Evolutionary conservation across 2,888 invertebrate species (phyloP).

Genomic region (Oithona nana): DNA sequence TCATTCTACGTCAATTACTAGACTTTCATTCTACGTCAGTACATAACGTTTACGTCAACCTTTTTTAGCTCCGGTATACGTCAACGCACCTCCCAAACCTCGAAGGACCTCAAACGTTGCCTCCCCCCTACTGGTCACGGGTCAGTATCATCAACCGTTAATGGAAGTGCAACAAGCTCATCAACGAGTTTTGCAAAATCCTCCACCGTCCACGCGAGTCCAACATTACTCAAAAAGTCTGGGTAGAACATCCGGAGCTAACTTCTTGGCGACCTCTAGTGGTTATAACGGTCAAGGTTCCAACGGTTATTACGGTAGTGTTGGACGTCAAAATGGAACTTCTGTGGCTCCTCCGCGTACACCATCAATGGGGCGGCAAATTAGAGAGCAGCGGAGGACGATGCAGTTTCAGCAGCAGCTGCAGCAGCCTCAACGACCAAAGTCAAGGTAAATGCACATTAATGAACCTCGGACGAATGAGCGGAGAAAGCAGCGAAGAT

Average conservation of each 20-base stretch:
- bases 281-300: too few relatives aligned
- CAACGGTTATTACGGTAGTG: neutral
- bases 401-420: neutral
- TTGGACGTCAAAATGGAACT: neutral
- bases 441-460: neutral
- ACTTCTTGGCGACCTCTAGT: neutral
- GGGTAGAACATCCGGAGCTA: neutral
- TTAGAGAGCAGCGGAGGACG: neutral
- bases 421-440: neutral
- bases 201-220: neutral
- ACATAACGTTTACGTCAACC: too few relatives aligned
- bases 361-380: neutral
- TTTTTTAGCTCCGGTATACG: constrained; percentile 41
- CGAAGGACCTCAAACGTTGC: constrained; percentile 48
- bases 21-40: too few relatives aligned
- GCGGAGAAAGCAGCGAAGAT: too few relatives aligned
- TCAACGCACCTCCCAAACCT: constrained; percentile 74
- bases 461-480: too few relatives aligned
- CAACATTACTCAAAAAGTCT: neutral
- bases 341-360: neutral
- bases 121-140: neutral
- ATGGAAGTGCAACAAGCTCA: neutral
- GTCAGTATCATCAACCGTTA: neutral
- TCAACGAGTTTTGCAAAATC: neutral
- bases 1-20: too few relatives aligned